Conservation (phyloP, 2,797 vertebrate genomes). For the Limnodromus scolopaceus region DNA sequence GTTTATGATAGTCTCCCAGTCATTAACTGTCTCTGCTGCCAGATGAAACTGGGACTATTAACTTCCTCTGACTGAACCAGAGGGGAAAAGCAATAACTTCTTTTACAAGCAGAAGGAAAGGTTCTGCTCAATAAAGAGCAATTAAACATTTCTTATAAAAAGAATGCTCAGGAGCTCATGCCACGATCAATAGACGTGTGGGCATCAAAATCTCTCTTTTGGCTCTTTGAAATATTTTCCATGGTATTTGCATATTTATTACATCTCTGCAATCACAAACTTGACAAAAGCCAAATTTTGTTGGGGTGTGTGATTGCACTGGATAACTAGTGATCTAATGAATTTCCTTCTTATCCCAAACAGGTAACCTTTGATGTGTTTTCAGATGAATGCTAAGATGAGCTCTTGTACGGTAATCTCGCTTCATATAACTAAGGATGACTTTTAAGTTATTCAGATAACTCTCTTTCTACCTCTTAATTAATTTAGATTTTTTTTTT, state of each 20-base stretch:
- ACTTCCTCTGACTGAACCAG: conserved; percentile 63
- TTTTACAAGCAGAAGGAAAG: conserved; percentile 76
- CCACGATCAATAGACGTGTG: background rate
- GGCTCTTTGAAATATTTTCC: background rate
- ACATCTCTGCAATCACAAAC: background rate
- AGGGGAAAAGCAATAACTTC: conserved; percentile 59
- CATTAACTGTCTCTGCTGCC: conserved; percentile 65
- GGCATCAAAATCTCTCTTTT: background rate
- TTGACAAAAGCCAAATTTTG: background rate
- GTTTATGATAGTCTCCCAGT: conserved; percentile 53
- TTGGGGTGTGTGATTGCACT: background rate
- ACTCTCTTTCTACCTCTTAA: background rate
- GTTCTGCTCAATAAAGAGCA: conserved; percentile 78
- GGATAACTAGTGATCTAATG: background rate
- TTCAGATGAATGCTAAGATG: background rate
- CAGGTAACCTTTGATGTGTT: background rate
- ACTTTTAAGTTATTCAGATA: background rate
- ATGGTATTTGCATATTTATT: background rate
- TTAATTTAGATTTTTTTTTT: background rate
- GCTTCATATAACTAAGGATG: background rate
- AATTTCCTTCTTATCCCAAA: background rate
- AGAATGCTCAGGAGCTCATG: conserved; percentile 27
- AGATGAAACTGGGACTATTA: conserved; percentile 72
- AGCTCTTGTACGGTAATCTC: background rate
- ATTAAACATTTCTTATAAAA: conserved; percentile 74